Evolutionary conservation across 92 coral and sea anemone species (phyloP).

Genomic region (Palythoa grandiflora): DNA sequence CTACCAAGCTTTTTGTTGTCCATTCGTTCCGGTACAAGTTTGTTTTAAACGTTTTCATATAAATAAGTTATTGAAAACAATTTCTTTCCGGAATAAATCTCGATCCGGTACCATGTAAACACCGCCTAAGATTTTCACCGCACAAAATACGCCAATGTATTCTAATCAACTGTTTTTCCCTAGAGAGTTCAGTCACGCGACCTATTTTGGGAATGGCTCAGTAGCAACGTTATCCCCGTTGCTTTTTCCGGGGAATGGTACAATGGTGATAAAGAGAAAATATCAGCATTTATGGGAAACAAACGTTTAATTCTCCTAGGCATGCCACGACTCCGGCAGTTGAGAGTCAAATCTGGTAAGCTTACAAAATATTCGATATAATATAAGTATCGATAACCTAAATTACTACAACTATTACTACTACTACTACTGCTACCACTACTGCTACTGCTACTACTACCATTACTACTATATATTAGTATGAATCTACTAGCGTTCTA

Average conservation of each 20-base stretch:
- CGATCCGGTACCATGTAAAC: no score
- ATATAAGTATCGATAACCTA: background rate
- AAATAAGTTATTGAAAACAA: no score
- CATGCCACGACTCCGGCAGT: conserved; percentile 60
- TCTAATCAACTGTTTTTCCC: background rate
- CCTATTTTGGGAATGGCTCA: conserved; percentile 7
- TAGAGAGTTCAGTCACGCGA: conserved; percentile 6
- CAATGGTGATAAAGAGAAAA: conserved; percentile 47
- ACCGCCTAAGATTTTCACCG: background rate
- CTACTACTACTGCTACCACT: no score
- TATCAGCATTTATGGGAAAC: conserved; percentile 39
- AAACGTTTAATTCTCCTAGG: conserved; percentile 47
- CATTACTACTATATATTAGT: no score
- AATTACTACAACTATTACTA: no score
- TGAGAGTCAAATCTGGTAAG: conserved; percentile 35
- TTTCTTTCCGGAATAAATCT: no score
- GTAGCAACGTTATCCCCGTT: background rate
- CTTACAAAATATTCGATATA: background rate
- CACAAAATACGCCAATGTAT: background rate
- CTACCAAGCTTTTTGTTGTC: no score
- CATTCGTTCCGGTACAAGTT: no score
- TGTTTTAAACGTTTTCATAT: no score
- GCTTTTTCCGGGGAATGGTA: conserved; percentile 52
- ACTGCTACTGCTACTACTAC: no score
- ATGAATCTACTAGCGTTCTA: no score